Evolutionary conservation across 1,140 invertebrate species (phyloP).

Genomic region (Vollenhovia emeryi): DNA sequence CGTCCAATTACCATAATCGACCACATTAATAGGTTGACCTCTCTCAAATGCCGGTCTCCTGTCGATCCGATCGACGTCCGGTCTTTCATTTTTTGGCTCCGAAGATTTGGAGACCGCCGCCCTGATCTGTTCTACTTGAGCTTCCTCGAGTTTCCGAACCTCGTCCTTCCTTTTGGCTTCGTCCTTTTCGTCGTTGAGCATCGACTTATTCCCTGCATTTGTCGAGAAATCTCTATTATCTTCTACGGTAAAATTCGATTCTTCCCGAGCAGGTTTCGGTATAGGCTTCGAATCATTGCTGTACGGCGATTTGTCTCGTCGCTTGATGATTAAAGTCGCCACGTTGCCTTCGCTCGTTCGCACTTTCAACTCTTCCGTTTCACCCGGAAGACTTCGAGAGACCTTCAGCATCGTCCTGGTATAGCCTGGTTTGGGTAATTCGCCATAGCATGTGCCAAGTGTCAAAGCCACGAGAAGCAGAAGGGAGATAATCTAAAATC

Average conservation of each 20-base stretch:
- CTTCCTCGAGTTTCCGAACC: conserved; percentile 64
- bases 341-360: conserved; percentile 90
- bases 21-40: conserved; percentile 15
- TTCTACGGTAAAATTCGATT: neutral
- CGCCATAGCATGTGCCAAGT: conserved; percentile 37
- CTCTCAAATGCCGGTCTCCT: neutral
- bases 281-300: neutral
- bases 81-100: neutral
- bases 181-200: neutral
- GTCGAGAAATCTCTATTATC: neutral
- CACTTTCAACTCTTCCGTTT: conserved; percentile 91
- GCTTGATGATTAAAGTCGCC: conserved; percentile 92
- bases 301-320: conserved; percentile 85
- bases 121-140: conserved; percentile 69
- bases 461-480: conserved; percentile 50
- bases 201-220: neutral
- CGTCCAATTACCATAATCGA: conserved; percentile 78
- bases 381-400: conserved; percentile 90
- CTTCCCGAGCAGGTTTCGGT: neutral
- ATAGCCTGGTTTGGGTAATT: conserved; percentile 84
- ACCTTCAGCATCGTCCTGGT: conserved; percentile 92
- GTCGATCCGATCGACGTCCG: neutral
- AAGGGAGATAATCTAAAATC: conserved; percentile 71
- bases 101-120: conserved; percentile 44
- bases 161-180: conserved; percentile 60